Conservation (phyloP, 2,113 vertebrate species). For the Anoplopoma fimbria region DNA sequence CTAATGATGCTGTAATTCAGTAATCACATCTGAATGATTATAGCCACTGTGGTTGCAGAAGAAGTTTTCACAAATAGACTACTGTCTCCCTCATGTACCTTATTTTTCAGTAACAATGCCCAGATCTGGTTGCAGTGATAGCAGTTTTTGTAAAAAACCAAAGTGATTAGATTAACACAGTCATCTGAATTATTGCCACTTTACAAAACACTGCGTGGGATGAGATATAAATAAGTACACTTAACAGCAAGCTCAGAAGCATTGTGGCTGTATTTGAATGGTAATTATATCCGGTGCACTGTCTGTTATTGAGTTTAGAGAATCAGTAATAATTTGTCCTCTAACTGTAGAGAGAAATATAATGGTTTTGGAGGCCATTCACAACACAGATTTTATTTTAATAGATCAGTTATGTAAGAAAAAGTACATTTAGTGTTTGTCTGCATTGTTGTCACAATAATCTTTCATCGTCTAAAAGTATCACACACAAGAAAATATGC, state of each 20-base stretch:
- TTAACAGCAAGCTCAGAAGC: neutral
- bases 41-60: neutral
- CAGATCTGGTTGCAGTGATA: constrained; percentile 2
- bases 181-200: constrained; percentile 31
- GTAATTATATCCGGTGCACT: constrained; percentile 9
- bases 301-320: constrained; percentile 13
- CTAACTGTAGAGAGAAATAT: neutral
- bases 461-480: no score
- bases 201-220: constrained; percentile 39
- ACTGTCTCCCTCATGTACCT: neutral
- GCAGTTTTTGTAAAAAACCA: constrained; percentile 19
- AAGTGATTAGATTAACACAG: constrained; percentile 38
- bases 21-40: neutral
- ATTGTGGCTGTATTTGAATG: constrained; percentile 27
- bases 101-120: neutral
- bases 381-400: neutral
- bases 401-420: neutral
- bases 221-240: constrained; percentile 47
- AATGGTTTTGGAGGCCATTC: neutral
- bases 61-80: neutral
- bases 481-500: neutral
- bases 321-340: neutral
- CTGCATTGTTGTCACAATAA: neutral
- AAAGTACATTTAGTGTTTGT: no score
- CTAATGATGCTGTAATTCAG: neutral